Percentiles rank a stretch among this genome's conserved stretches.
These are phyloP conservation scores for Microctenopoma lineatum DNA, from an alignment of 2,797 vertebrate genomes.

Conservation along the genomic window DNA sequence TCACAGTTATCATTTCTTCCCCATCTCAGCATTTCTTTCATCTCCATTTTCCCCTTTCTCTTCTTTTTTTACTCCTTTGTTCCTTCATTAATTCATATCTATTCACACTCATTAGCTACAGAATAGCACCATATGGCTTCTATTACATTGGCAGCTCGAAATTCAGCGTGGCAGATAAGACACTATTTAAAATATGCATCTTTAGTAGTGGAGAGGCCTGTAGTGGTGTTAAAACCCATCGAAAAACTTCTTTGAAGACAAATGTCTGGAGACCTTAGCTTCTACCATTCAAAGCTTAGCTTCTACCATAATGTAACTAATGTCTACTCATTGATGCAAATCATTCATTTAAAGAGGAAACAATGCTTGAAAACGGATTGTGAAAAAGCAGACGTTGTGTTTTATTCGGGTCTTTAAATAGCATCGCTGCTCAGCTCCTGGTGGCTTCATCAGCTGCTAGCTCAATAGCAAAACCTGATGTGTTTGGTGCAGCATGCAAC, in stretches of 20 bases:
- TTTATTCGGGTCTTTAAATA: conserved; percentile 36
- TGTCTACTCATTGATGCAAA: conserved; percentile 15
- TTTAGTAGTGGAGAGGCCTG: conserved; percentile 16
- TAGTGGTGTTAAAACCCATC: conserved; percentile 20
- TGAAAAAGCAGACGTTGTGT: conserved; percentile 16
- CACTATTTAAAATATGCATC: conserved; percentile 36
- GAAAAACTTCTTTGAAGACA: conserved; percentile 18
- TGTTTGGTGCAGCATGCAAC: conserved; percentile 66
- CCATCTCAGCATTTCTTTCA: conserved; percentile 23
- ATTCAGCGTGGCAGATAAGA: conserved; percentile 41
- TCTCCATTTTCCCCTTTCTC: conserved; percentile 38
- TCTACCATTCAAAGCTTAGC: not conserved
- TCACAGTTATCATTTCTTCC: conserved; percentile 22
- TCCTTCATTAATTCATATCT: conserved; percentile 59
- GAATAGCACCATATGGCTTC: conserved; percentile 62
- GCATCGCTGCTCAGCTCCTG: conserved; percentile 49
- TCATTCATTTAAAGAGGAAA: conserved; percentile 17
- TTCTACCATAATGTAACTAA: not conserved
- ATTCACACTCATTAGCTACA: conserved; percentile 59
- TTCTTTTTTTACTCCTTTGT: conserved; percentile 25
- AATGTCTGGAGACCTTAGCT: conserved; percentile 16
- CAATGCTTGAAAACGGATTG: not conserved
- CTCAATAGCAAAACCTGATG: conserved; percentile 38
- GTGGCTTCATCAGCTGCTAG: conserved; percentile 39
- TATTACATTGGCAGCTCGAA: conserved; percentile 35